These are phyloP conservation scores for Phortica okadai DNA, from an alignment of 2,888 invertebrate species.

Conservation along the genomic window DNA sequence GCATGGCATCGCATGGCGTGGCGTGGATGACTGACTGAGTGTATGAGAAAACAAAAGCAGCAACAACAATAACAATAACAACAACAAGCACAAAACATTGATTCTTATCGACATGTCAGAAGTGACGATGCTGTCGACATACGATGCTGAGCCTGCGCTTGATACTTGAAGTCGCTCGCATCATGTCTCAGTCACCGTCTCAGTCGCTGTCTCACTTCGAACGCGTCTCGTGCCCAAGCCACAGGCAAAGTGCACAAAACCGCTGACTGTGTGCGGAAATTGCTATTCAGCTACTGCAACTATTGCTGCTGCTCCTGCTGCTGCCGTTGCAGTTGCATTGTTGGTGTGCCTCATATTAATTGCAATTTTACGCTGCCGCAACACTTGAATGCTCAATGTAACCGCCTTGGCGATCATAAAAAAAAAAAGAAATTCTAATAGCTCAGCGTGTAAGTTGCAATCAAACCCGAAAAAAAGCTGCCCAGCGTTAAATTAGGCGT, in stretches of 20 bases:
- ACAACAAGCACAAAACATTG: constrained; percentile 66
- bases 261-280: constrained; percentile 14
- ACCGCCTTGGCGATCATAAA: background rate
- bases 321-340: background rate
- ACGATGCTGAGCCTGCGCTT: background rate
- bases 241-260: constrained; percentile 18
- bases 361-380: constrained; percentile 23
- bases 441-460: too few relatives aligned
- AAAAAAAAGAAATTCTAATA: background rate
- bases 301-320: background rate
- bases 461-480: background rate
- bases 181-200: background rate
- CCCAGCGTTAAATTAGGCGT: background rate
- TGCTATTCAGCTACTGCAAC: constrained; percentile 19
- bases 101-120: constrained; percentile 72
- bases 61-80: constrained; percentile 10
- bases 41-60: constrained; percentile 30
- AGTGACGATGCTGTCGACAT: constrained; percentile 50
- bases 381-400: background rate
- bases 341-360: constrained; percentile 11
- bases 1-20: background rate
- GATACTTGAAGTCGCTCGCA: background rate
- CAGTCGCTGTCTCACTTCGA: background rate
- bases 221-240: background rate
- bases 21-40: background rate